Percentiles rank a stretch among this genome's conserved stretches.
Conservation (phyloP, 2,113 vertebrate species). For the Verasper variegatus region DNA sequence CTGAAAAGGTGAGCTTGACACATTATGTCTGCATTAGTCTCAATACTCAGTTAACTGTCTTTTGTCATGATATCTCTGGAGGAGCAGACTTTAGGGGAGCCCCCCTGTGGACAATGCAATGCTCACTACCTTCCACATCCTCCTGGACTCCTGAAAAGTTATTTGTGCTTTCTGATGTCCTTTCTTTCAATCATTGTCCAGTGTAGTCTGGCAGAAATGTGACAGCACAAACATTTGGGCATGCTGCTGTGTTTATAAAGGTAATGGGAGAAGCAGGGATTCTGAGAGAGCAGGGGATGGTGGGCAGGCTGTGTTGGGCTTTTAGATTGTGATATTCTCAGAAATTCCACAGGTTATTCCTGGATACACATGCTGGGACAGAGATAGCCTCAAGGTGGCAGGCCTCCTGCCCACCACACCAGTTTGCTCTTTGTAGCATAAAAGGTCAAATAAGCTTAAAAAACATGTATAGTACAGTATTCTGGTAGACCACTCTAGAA, state of each 20-base stretch:
- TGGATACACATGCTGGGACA: constrained; percentile 47
- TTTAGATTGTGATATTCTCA: constrained; percentile 68
- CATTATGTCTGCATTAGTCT: not conserved
- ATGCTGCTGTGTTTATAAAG: constrained; percentile 59
- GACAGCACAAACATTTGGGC: constrained; percentile 36
- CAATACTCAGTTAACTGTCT: not conserved
- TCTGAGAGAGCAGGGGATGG: constrained; percentile 55
- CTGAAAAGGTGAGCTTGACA: not conserved
- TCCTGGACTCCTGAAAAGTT: not conserved
- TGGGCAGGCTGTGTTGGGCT: constrained; percentile 21
- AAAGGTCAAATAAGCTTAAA: constrained; percentile 31
- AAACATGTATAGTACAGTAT: not conserved
- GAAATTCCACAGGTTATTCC: constrained; percentile 73
- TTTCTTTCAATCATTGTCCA: not conserved
- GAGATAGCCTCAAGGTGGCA: constrained; percentile 44
- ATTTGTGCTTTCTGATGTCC: not conserved
- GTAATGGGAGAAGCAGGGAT: constrained; percentile 63
- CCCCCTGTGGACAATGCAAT: not conserved
- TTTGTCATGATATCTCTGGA: not conserved
- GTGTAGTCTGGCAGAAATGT: constrained; percentile 14
- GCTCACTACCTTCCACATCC: not conserved
- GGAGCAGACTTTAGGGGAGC: not conserved
- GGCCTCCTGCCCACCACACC: constrained; percentile 22
- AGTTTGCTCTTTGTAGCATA: constrained; percentile 22
- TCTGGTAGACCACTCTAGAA: not conserved